Base-by-base conservation (phyloP, 2,888 invertebrate species). In the Parnassius mnemosyne region DNA sequence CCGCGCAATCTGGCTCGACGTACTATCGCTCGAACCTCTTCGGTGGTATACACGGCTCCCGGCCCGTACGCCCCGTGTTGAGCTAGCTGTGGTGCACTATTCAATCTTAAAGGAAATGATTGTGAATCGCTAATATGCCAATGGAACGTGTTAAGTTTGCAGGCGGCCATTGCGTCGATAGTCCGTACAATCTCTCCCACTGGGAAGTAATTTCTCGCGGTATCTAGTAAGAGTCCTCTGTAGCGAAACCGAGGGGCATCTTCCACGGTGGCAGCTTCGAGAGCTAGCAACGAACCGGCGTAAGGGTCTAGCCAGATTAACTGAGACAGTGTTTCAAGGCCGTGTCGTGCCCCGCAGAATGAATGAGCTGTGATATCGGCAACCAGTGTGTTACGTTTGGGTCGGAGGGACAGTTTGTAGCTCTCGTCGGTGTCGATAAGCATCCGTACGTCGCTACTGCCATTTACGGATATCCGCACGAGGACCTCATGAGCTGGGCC, bases 41-140 rank as follows among this genome's bases (percentile, higher is more conserved):
- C 94, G 3, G 94, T 89, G 0, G 94, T 93, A 77, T 97, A 96
- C 12, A 95, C 93, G 68, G 95, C 94, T 16, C 95, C 95, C 57
- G 96, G 95, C 1, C 96, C 95, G 79, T 96, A 97, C 0, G 98
- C 97, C 25, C 99, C 98, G 81, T 95, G 95, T 67, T 94, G 93
- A 0, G 96, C 95, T 78, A 97, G 88, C 78, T 96, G 94, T 0
- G 97, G 97, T 60, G 94, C 95, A 66, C 94, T 92, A 34, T 94
- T 93, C 3, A 96, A 93, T 66, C 95, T 94, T 80, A 97, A 95
- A 0, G 98, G 98, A 84, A 98, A 98, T 69, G 97, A 97, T 81
- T 98, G 97, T 12, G 97, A 97, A 82, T 98, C 98, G 7, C 95
- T 95, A 43, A 96, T 92, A 76, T 97, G 96, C 98, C 98, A 98